A percentile compares a stretch with the other conserved stretches of the same genome.
Conservation (phyloP, 1,140 invertebrate species). For the Holcopasites calliopsidis region DNA sequence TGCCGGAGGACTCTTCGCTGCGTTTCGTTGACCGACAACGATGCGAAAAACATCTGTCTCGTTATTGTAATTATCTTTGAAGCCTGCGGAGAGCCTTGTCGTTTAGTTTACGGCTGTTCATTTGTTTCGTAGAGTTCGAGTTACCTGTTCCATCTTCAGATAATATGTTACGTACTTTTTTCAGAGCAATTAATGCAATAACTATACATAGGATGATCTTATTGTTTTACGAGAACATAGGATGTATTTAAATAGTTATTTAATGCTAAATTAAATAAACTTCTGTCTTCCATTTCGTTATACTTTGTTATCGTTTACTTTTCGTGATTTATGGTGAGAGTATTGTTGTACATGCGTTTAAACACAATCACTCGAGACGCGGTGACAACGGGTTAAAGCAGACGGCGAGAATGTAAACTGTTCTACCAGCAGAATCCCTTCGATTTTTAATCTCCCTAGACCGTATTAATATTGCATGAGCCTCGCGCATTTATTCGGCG, state of each 20-base stretch:
- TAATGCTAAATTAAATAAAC: no score
- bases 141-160: no score
- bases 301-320: background rate
- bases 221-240: no score
- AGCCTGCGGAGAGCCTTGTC: background rate
- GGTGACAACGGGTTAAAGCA: background rate
- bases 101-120: background rate
- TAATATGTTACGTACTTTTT: no score
- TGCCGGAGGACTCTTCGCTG: slow-evolving; percentile 16
- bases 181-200: no score
- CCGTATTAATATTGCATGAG: slow-evolving; percentile 76
- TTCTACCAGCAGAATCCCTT: slow-evolving; percentile 3
- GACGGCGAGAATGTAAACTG: background rate
- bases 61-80: background rate
- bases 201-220: no score
- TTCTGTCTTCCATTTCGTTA: background rate
- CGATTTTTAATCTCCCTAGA: slow-evolving; percentile 42
- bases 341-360: background rate
- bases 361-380: background rate
- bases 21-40: background rate
- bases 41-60: background rate
- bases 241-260: background rate
- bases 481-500: slow-evolving; percentile 69
- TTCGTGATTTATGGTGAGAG: background rate
- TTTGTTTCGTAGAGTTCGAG: background rate